Evolutionary conservation across 92 coral and sea anemone genomes (phyloP).

Genomic region (Porites evermanni): DNA sequence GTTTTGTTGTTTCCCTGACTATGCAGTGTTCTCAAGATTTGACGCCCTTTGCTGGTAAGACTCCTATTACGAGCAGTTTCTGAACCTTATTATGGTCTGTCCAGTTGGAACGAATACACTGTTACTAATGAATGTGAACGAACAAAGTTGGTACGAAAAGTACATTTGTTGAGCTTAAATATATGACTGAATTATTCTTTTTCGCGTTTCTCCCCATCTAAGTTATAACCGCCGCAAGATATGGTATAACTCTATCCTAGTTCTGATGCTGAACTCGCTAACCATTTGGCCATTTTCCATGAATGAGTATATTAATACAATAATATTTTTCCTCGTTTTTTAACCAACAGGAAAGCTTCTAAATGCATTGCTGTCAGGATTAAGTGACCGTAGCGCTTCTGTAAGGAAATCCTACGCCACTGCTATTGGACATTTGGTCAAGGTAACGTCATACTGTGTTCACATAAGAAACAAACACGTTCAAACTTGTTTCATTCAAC

Average conservation of each 20-base stretch:
- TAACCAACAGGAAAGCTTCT: constrained; percentile 77
- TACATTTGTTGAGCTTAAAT: too few species aligned
- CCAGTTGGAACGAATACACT: not conserved
- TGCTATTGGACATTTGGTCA: constrained; percentile 87
- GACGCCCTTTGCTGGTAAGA: constrained; percentile 84
- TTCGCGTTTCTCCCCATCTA: too few species aligned
- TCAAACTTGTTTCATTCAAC: too few species aligned
- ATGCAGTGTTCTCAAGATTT: constrained; percentile 91
- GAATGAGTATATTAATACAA: too few species aligned
- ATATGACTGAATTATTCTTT: too few species aligned
- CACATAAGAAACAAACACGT: not conserved
- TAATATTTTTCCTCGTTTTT: not conserved
- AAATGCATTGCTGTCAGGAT: constrained; percentile 87
- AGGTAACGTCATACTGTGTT: constrained; percentile 41
- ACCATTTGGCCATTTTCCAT: too few species aligned
- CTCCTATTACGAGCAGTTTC: not conserved
- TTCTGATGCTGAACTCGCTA: too few species aligned
- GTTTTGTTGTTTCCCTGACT: constrained; percentile 93
- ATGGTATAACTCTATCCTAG: too few species aligned
- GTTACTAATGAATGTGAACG: not conserved
- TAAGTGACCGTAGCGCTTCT: constrained; percentile 87
- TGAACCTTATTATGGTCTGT: not conserved
- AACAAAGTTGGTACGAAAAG: too few species aligned
- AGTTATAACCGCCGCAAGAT: too few species aligned
- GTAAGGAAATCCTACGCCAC: constrained; percentile 90